A percentile compares a stretch with the other conserved stretches of the same genome.
Conservation (phyloP, 2,797 vertebrate species). For the Notoglanidium macrostoma region DNA sequence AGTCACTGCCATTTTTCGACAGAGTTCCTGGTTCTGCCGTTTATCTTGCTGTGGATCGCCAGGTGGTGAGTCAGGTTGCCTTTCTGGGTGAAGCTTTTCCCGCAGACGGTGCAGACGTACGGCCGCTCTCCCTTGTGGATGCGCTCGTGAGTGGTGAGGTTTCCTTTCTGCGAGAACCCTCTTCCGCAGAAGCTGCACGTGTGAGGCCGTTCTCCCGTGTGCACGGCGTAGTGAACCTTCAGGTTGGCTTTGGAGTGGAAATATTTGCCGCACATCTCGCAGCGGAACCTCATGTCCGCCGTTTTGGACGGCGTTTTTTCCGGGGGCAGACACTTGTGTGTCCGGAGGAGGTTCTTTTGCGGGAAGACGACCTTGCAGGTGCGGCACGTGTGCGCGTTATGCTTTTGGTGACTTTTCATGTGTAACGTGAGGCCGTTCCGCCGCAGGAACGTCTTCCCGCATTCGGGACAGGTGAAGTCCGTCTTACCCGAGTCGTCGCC, state of each 20-base stretch:
- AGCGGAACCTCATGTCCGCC: conserved; percentile 48
- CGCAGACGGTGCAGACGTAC: conserved; percentile 68
- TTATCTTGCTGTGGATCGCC: conserved; percentile 54
- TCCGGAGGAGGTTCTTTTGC: conserved; percentile 56
- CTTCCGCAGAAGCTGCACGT: conserved; percentile 72
- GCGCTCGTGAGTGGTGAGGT: conserved; percentile 72
- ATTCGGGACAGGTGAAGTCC: conserved; percentile 63
- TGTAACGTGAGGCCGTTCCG: conserved; percentile 67
- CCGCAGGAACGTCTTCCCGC: conserved; percentile 63
- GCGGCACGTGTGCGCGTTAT: conserved; percentile 60
- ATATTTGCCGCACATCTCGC: conserved; percentile 68
- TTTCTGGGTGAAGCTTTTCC: conserved; percentile 70
- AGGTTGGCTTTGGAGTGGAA: conserved; percentile 69
- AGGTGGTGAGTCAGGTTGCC: conserved; percentile 72
- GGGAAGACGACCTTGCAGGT: conserved; percentile 67
- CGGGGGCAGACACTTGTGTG: conserved; percentile 61
- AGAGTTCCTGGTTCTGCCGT: conserved; percentile 2
- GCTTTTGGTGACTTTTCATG: conserved; percentile 67
- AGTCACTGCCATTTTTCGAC: conserved; percentile 30
- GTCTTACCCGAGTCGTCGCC: conserved; percentile 28
- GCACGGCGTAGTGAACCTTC: conserved; percentile 69
- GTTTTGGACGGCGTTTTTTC: conserved; percentile 3
- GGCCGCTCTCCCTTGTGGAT: conserved; percentile 73
- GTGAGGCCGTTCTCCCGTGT: conserved; percentile 75
- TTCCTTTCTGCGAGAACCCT: conserved; percentile 75